Evolutionary conservation across 2,888 invertebrate species (phyloP), one percentile per base, ranked within the genome.

Genomic region (Cheilosia vernalis): DNA sequence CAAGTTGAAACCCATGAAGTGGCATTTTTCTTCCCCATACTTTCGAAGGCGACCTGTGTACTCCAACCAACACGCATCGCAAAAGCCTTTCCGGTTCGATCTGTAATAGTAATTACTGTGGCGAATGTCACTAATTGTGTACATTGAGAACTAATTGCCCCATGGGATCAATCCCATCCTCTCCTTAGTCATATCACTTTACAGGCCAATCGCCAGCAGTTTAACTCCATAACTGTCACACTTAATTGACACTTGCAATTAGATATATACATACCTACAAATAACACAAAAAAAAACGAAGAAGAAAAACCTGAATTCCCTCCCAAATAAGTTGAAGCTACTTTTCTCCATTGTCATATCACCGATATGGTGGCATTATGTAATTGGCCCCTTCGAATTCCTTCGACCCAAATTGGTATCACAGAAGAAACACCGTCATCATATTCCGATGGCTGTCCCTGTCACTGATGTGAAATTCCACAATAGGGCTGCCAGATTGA

Each of bases 111-210:
- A 67, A 84, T 69, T 69, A 63, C 17, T 33, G 56, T 60, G 58
- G 44, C 30, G 55, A 79, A 78, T 79, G 37, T 13, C 53, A 53
- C 53, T 84, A 83, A 83, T 78, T 78, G 72, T 47, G 33, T 78
- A 24, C 42, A 72, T 78, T 42, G 33, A 24, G 49, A 79, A 30
- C 74, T 84, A 84, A 84, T 84, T 84, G 73, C 37, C 73, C 42
- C 40, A n/a, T 49, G 61, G 79, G 40, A 51, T 21, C 37, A 40
- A 42, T 51, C 64, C 53, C 64, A 63, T 64, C 79, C 53, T 19
- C 30, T 37, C 51, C 67, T 83, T 67, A 84, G 63, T 79, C 79
- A 84, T 73, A 84, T 84, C 61, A 55, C 67, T 74, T 84, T 72
- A 63, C 13, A 66, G 15, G 42, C 47, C 56, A 64, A 69, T 70